Base-by-base conservation (phyloP, 2,797 vertebrate species). In the Muscicapa comitata region DNA sequence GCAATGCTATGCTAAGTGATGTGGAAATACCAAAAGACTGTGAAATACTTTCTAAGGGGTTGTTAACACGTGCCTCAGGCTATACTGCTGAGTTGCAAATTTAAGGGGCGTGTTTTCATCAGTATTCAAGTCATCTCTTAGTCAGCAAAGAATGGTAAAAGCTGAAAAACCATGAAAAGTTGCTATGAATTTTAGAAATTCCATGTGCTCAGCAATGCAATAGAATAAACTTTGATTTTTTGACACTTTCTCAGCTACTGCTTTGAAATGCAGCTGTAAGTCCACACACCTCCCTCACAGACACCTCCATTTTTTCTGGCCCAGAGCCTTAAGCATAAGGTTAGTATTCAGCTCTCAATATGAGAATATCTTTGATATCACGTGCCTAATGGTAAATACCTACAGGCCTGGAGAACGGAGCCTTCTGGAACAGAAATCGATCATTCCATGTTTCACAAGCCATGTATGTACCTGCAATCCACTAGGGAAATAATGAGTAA, bases 11-110 rank as follows among this genome's bases (percentile, higher is more conserved):
- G 81, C n/a, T 77, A 96, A 95, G 72, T 37, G 78, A 89, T 72
- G 81, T 91, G 84, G 91, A 94, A 95, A 94, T 63, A 70, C 45
- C 24, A 50, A 57, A 83, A 51, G 91, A 90, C 78, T 47, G 9
- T 67, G 85, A 93, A 95, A 71, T 91, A 93, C 93, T 93, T 94
- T 94, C 57, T 80, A 93, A 80, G 45, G 85, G 83, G 50, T 43
- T 86, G 81, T 77, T 95, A 93, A 57, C 53, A 7, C 19, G 42
- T 77, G 84, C 93, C 94, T 70, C n/a, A 77, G 93, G 96, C 94
- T 93, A 74, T 63, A 67, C 61, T 86, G 91, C 87, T 50, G 68
- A 93, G 65, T 35, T 75, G 85, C 76, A 95, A 80, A 93, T 91
- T 67, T 68, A 90, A 93, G 62, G 79, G 91, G 82, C 2, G 4